A percentile compares a stretch with the other conserved stretches of the same genome.
These are phyloP conservation scores for Tiphia femorata DNA, from an alignment of 2,888 invertebrate genomes.

Conservation along the genomic window DNA sequence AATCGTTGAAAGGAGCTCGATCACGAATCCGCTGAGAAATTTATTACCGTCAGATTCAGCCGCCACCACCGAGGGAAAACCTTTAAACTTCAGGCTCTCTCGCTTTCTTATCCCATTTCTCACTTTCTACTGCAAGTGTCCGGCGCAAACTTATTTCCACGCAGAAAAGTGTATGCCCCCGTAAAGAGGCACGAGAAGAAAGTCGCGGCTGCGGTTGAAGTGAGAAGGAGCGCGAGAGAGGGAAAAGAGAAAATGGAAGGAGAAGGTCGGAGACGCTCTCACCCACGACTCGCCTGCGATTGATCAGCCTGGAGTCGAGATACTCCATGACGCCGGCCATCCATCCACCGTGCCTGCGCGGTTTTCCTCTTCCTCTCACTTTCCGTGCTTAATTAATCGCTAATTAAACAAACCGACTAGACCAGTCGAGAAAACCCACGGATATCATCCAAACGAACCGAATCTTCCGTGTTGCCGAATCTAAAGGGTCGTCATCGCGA, in stretches of 20 bases:
- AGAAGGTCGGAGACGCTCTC: no score
- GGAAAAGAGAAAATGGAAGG: background rate
- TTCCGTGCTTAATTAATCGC: no score
- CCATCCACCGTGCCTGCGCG: no score
- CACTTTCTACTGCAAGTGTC: slow-evolving; percentile 24
- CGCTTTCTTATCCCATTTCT: slow-evolving; percentile 33
- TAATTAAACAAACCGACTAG: no score
- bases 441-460: no score
- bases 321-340: no score
- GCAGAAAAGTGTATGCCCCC: background rate
- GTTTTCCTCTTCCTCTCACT: no score
- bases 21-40: slow-evolving; percentile 35
- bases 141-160: slow-evolving; percentile 10
- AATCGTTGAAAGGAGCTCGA: slow-evolving; percentile 29
- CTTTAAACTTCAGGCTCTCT: slow-evolving; percentile 33
- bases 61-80: slow-evolving; percentile 25
- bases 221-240: slow-evolving; percentile 5
- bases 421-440: no score
- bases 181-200: background rate
- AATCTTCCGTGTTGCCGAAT: no score
- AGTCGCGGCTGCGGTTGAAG: background rate
- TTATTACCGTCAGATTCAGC: slow-evolving; percentile 31
- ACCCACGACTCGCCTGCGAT: no score
- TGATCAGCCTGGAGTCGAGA: no score
- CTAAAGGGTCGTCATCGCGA: no score